Conservation (phyloP, 2,888 invertebrate genomes). For the Idaea dimidiata region DNA sequence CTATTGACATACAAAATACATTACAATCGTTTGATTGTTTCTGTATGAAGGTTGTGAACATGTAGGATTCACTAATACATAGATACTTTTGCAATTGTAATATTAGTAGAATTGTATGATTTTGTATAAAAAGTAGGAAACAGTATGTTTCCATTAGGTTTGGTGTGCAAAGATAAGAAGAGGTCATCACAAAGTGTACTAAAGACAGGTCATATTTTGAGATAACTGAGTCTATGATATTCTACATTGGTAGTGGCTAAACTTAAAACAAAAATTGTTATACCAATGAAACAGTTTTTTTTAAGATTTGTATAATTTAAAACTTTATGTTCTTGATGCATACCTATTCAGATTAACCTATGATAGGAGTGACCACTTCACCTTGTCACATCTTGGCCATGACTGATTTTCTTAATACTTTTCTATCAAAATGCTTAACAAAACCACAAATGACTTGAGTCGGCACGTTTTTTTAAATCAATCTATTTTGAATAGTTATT, state of each 20-base stretch:
- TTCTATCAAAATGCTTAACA: neutral
- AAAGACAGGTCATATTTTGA: conserved; percentile 71
- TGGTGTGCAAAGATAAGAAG: conserved; percentile 65
- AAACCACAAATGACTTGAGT: neutral
- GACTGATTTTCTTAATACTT: neutral
- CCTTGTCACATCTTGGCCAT: neutral
- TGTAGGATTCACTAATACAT: neutral
- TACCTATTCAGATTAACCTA: neutral
- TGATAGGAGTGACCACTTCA: too few relatives aligned
- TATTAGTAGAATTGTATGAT: neutral
- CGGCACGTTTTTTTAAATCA: neutral
- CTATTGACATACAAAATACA: neutral
- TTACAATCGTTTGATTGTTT: neutral
- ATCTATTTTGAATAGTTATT: neutral
- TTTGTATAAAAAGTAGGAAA: conserved; percentile 54
- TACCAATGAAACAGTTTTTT: too few relatives aligned
- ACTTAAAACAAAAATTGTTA: neutral
- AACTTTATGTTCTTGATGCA: neutral
- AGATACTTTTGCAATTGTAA: neutral
- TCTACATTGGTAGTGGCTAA: neutral
- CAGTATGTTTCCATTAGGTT: conserved; percentile 65
- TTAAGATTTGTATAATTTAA: neutral
- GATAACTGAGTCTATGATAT: conserved; percentile 67
- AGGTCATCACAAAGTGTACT: conserved; percentile 67
- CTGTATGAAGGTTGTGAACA: neutral